phyloP scores from a whole-genome alignment of 2,797 vertebrate species.

The Botia kubotai region DNA sequence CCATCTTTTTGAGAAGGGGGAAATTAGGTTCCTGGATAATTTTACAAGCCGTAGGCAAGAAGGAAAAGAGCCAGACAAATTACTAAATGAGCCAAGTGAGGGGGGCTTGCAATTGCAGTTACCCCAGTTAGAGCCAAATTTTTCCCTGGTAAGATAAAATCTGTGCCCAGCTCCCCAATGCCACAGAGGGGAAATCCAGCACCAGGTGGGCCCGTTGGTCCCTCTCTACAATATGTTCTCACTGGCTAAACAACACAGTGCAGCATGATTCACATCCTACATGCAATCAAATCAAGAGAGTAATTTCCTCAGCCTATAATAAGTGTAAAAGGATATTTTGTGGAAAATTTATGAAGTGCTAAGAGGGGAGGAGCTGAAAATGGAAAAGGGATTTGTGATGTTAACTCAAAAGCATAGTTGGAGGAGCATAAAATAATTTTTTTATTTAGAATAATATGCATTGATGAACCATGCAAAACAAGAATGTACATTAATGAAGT shows the following conservation, averaged over 20 bases:
- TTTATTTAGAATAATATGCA: background rate
- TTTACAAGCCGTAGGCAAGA: conserved; percentile 85
- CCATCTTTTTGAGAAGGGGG: conserved; percentile 71
- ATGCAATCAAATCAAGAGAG: background rate
- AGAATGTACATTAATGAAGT: background rate
- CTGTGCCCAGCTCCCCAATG: conserved; percentile 50
- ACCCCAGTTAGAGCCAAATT: conserved; percentile 46
- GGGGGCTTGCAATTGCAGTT: conserved; percentile 66
- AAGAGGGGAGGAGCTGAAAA: background rate
- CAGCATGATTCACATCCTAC: too few species aligned
- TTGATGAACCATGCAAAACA: background rate
- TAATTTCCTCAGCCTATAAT: background rate
- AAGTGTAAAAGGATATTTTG: background rate
- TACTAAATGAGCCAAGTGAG: conserved; percentile 80
- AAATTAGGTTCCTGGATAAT: conserved; percentile 82
- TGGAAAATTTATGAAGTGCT: too few species aligned
- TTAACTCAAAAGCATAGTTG: background rate
- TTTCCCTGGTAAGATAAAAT: conserved; percentile 54
- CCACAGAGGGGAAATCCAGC: conserved; percentile 51
- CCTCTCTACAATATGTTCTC: too few species aligned
- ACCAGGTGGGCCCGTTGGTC: conserved; percentile 62
- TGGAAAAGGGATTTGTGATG: background rate
- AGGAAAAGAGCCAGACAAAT: conserved; percentile 88
- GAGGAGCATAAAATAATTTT: background rate
- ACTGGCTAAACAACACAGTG: too few species aligned